phyloP scores from a whole-genome alignment of 2,113 vertebrate species.

The Diadophis punctatus region DNA sequence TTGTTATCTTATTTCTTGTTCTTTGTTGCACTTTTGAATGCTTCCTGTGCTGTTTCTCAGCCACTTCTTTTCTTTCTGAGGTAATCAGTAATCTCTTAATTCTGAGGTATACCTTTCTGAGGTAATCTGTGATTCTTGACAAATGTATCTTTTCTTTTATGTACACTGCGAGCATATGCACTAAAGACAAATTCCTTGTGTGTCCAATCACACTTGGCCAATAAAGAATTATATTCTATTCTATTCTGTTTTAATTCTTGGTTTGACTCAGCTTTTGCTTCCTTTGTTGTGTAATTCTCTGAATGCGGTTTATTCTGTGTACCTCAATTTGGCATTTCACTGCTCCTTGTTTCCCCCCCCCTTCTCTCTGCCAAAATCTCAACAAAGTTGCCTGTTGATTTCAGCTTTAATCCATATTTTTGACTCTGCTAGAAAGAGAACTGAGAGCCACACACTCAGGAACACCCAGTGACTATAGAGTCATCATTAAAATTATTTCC shows the following conservation, averaged over 20 bases:
- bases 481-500: not conserved
- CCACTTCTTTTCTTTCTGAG: not conserved
- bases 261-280: not conserved
- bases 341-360: not conserved
- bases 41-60: not conserved
- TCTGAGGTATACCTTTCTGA: too few relatives aligned
- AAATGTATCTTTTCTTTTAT: too few relatives aligned
- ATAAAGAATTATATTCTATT: too few relatives aligned
- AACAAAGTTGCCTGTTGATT: too few relatives aligned
- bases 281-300: not conserved
- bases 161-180: too few relatives aligned
- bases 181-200: too few relatives aligned
- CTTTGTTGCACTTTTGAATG: not conserved
- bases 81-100: not conserved
- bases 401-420: not conserved
- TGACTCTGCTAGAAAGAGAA: not conserved
- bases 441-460: not conserved
- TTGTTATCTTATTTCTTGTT: not conserved
- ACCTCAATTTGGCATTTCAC: too few relatives aligned
- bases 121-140: too few relatives aligned
- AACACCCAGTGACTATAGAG: not conserved
- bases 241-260: not conserved
- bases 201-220: too few relatives aligned
- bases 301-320: not conserved
- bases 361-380: not conserved